Base-by-base conservation (phyloP, 2,113 vertebrate genomes). In the Takifugu flavidus region DNA sequence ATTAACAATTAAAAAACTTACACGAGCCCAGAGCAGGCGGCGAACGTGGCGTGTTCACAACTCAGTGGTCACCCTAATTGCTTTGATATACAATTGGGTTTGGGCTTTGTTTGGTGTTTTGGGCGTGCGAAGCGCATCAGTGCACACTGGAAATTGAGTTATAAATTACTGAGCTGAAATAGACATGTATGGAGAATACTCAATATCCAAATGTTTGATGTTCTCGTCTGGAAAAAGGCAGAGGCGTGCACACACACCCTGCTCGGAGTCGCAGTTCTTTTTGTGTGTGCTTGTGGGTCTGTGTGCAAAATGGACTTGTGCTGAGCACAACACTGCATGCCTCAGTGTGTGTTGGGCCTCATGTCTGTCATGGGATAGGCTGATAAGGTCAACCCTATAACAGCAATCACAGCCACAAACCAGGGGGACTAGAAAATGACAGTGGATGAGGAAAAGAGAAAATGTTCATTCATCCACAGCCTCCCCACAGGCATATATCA, bases 121-220 rank as follows among this genome's bases (percentile, higher is more conserved):
- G 84, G 84, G 86, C 79, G 81, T 84, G 81, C 74, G 85, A 82
- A 60, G 77, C 56, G 85, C 86, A 80, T 83, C 81, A 59, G 55
- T 79, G 85, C 84, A 81, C 88, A 82, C 75, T 85, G 81, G 82
- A 87, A 87, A 89, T 88, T 86, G 85, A 89, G 86, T 87, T 89
- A 86, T 89, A 88, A 89, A 89, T 89, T 88, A 89, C 86, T 20
- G 59, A 69, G 81, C 77, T 75, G 85, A 86, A 87, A 88, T 74
- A 86, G 88, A 86, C 80, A 84, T 82, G 82, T 73, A 82, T 61
- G n/a, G 53, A 72, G 77, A 87, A 88, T 83, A 83, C 84, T 81
- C 82, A 83, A 88, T 86, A 83, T 84, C 80, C 93, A 94, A 96
- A 98, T 94, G 91, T 93, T 93, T 92, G 92, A 94, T 93, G 93